Evolutionary conservation across 2,888 invertebrate genomes (phyloP), one percentile per base, ranked within the genome.

Genomic region (Caenorhabditis angaria): DNA sequence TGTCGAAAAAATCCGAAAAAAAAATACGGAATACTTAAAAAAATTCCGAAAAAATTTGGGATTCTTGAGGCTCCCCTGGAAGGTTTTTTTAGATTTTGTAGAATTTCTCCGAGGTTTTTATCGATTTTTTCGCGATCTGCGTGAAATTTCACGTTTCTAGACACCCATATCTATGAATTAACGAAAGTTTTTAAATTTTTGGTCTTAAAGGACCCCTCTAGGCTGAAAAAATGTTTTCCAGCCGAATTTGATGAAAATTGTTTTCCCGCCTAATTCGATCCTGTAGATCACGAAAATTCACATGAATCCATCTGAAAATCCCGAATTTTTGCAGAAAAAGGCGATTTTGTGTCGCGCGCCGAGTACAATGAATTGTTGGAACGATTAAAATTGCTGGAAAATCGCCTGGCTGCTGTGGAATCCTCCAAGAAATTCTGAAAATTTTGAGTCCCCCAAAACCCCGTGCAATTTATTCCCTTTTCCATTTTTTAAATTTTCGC

Each of bases 331-430:
- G 35, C 51, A 51, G 51, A 25, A 22, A 8, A 6, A 1, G 25
- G 54, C 4, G 74, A 66, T 1, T 74, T 63, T 50, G 70, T 75
- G 27, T 56, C 66, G 18, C 64, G 76, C 4, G 65, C 63, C 20
- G 76, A 76, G 24, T 68, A 71, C 35, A 65, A 76, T 51, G 60
- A 53, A 0, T 51, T 76, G 14, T 58, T 71, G 20, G 68, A 68
- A n/a, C 59, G 68, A 2, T 57, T 76, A 61, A 56, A 61, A 27
- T 61, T 54, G 4, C 48, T 76, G 1, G 76, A 76, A 58, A 22
- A 56, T 2, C 60, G 76, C 53, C 57, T 76, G 14, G 8, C 24
- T 10, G 27, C 54, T 10, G 18, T 54, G 2, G 54, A 54, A 54
- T 14, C 5, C 5, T 18, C n/a, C n/a, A n/a, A n/a, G n/a, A n/a